phyloP scores from a whole-genome alignment of 1,140 invertebrate species.

The Brachionus angularis region DNA sequence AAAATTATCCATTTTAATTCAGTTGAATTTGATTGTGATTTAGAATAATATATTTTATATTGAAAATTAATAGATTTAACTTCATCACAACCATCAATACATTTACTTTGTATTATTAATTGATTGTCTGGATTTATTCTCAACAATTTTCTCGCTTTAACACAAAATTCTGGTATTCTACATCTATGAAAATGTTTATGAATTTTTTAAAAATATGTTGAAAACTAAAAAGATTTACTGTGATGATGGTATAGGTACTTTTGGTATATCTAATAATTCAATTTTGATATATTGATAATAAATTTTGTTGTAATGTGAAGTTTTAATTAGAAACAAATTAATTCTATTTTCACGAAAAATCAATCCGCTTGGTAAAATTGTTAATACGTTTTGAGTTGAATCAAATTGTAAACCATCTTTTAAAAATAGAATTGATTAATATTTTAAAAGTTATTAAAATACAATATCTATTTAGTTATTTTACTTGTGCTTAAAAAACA shows the following conservation, averaged over 20 bases:
- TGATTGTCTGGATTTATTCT: constrained; percentile 12
- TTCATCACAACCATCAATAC: not conserved
- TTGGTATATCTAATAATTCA: not conserved
- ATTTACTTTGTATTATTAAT: not conserved
- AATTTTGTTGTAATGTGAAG: not conserved
- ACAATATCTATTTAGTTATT: too few species aligned
- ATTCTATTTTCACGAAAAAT: not conserved
- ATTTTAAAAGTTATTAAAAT: too few species aligned
- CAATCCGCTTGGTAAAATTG: not conserved
- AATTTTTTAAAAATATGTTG: too few species aligned
- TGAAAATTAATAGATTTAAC: not conserved
- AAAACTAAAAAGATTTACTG: too few species aligned
- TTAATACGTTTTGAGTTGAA: not conserved
- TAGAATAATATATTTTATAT: too few species aligned
- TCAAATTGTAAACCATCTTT: not conserved
- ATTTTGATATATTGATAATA: constrained; percentile 18
- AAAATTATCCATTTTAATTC: not conserved
- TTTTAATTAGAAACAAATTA: not conserved
- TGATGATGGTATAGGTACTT: not conserved
- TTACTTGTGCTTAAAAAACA: not conserved
- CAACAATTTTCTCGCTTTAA: not conserved
- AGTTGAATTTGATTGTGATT: too few species aligned
- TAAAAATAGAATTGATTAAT: too few species aligned
- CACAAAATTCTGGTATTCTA: constrained; percentile 6
- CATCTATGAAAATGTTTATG: not conserved